Evolutionary conservation across 2,888 invertebrate genomes (phyloP).

Genomic region (Lasioglossum leucozonium): DNA sequence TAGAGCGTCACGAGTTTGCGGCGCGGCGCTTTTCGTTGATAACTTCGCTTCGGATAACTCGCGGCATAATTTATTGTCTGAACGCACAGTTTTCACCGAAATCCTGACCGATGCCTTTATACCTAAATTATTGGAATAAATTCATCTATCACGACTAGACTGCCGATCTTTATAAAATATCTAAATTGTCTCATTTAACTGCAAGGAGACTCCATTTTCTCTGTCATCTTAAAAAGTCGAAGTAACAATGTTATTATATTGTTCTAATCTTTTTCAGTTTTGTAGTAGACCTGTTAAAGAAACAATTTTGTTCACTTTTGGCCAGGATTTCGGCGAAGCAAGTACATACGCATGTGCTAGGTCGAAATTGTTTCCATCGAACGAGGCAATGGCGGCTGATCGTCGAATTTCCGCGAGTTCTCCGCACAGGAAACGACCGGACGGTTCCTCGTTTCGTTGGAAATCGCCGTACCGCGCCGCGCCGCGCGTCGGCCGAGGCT

Average conservation of each 20-base stretch:
- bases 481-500: background rate
- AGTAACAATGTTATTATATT: too few relatives aligned
- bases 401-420: slow-evolving; percentile 2
- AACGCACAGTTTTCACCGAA: background rate
- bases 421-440: background rate
- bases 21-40: background rate
- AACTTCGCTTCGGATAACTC: background rate
- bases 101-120: background rate
- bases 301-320: background rate
- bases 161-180: too few relatives aligned
- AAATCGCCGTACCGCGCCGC: background rate
- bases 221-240: too few relatives aligned
- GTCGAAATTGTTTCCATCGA: background rate
- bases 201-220: too few relatives aligned
- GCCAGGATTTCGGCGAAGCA: background rate
- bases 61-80: background rate
- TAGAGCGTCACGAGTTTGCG: background rate
- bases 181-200: too few relatives aligned
- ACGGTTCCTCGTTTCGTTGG: slow-evolving; percentile 1
- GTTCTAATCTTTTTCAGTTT: too few relatives aligned
- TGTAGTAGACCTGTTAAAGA: too few relatives aligned
- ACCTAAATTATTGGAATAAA: too few relatives aligned
- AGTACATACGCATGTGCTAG: too few relatives aligned
- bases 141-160: too few relatives aligned
- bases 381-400: background rate